Conservation (phyloP, 2,797 vertebrate species). For the Allobates femoralis region DNA sequence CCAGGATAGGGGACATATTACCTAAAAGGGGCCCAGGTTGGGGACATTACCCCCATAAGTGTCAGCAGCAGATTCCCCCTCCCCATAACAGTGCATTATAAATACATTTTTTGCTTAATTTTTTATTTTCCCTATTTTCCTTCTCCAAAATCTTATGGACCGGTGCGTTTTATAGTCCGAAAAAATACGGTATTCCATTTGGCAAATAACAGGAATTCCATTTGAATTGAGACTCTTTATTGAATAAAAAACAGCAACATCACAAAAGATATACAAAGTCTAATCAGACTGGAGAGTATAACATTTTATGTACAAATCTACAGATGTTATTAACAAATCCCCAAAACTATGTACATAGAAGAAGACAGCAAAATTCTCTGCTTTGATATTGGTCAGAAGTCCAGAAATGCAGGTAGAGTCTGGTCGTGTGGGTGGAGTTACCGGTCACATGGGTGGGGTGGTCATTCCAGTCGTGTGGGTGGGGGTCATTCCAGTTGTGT, state of each 20-base stretch:
- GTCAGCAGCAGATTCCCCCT: too few relatives aligned
- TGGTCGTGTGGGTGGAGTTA: background rate
- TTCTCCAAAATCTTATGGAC: too few relatives aligned
- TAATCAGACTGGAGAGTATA: background rate
- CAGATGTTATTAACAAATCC: background rate
- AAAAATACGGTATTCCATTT: too few relatives aligned
- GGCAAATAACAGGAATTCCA: background rate
- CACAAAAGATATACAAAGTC: background rate
- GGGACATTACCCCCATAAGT: too few relatives aligned
- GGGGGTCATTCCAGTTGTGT: background rate
- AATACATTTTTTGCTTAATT: too few relatives aligned
- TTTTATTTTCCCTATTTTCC: too few relatives aligned
- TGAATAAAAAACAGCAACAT: background rate
- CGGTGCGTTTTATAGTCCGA: too few relatives aligned
- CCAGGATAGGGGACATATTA: too few relatives aligned
- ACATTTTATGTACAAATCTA: background rate
- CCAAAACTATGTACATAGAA: background rate
- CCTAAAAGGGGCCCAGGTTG: too few relatives aligned
- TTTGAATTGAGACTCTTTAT: background rate
- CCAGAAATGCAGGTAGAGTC: background rate
- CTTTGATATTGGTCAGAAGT: background rate
- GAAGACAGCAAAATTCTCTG: background rate
- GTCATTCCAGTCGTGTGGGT: background rate
- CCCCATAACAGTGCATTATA: too few relatives aligned
- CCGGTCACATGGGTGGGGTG: background rate